Evolutionary conservation across 1,140 invertebrate genomes (phyloP).

Genomic region (Drosophila bifasciata): DNA sequence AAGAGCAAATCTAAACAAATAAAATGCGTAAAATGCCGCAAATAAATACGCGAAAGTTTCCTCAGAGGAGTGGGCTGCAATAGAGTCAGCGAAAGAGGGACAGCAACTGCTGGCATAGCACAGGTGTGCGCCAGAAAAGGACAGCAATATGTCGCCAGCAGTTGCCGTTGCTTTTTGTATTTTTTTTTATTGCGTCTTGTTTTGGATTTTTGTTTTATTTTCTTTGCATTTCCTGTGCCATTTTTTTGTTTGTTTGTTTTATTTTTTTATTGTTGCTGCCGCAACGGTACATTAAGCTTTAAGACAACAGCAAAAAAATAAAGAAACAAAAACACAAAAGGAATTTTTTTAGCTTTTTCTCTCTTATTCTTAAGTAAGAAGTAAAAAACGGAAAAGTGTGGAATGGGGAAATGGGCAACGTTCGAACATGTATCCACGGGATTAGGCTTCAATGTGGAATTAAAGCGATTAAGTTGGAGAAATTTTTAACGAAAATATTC

Average conservation of each 20-base stretch:
- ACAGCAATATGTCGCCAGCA: conserved; percentile 74
- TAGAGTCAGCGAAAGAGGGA: neutral
- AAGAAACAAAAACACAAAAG: conserved; percentile 37
- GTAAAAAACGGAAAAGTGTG: conserved; percentile 43
- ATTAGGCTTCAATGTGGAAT: conserved; percentile 35
- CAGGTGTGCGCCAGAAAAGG: conserved; percentile 24
- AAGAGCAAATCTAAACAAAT: conserved; percentile 74
- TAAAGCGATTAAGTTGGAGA: conserved; percentile 29
- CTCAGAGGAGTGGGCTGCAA: neutral
- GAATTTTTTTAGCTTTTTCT: conserved; percentile 23
- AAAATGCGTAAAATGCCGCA: conserved; percentile 83
- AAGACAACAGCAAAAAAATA: conserved; percentile 43
- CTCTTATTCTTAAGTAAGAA: conserved; percentile 48
- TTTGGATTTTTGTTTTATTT: conserved; percentile 36
- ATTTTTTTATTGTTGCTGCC: conserved; percentile 73
- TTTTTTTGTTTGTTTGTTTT: conserved; percentile 39
- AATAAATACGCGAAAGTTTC: conserved; percentile 74
- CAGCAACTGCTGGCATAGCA: conserved; percentile 3
- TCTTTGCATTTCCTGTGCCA: conserved; percentile 6
- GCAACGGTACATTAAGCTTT: conserved; percentile 80
- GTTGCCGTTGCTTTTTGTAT: conserved; percentile 60
- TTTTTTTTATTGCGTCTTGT: conserved; percentile 47
- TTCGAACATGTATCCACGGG: conserved; percentile 18
- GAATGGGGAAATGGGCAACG: conserved; percentile 7
- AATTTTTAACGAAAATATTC: conserved; percentile 8